A percentile compares a stretch with the other conserved stretches of the same genome.
phyloP scores from a whole-genome alignment of 2,888 invertebrate species.

The Caenorhabditis sp. region DNA sequence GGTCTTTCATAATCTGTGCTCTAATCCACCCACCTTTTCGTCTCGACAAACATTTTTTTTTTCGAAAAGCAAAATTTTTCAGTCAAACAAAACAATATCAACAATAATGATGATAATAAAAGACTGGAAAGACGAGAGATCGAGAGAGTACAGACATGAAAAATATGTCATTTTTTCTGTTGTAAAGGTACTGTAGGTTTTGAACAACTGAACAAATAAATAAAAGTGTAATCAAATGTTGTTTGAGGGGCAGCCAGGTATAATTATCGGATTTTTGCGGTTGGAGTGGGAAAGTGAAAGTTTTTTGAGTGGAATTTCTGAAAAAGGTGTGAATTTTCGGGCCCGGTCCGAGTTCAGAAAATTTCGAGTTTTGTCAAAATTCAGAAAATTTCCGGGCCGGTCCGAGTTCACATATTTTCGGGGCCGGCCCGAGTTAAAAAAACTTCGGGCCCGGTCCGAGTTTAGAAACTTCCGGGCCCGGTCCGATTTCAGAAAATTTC shows the following conservation, averaged over 20 bases:
- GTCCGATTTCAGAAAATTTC: too few species aligned
- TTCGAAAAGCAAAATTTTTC: not conserved
- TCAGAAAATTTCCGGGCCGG: too few species aligned
- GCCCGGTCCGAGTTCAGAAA: too few species aligned
- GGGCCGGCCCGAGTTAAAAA: too few species aligned
- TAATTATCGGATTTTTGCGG: not conserved
- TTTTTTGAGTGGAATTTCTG: too few species aligned
- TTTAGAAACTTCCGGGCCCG: too few species aligned
- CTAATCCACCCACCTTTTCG: not conserved
- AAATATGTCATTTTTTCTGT: not conserved
- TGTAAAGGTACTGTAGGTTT: not conserved
- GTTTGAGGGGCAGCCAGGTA: not conserved
- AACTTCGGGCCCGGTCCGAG: too few species aligned
- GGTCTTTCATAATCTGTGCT: not conserved
- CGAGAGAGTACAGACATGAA: not conserved
- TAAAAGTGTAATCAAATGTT: not conserved
- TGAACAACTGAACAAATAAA: conserved; percentile 3
- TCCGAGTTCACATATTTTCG: too few species aligned
- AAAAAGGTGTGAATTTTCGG: too few species aligned
- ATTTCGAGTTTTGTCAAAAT: too few species aligned
- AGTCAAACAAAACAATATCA: not conserved
- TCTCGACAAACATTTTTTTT: not conserved
- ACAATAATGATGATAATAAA: not conserved
- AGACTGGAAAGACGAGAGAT: not conserved
- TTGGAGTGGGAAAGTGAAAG: too few species aligned